Conservation (phyloP, 2,113 vertebrate genomes). For the Pipra filicauda region DNA sequence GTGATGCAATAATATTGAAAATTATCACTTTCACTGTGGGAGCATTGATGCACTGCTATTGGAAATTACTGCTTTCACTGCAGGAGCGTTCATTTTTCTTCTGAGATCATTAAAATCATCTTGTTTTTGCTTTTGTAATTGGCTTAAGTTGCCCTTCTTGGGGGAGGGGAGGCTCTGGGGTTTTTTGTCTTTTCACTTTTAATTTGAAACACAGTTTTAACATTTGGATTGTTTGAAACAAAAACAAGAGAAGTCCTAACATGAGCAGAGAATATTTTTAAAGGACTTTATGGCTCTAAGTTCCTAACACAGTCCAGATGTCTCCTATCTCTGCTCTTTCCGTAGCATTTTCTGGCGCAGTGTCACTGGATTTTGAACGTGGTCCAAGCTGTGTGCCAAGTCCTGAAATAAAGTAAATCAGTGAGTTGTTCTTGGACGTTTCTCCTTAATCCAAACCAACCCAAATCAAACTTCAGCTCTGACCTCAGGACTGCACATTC, state of each 20-base stretch:
- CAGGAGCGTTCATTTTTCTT: not conserved
- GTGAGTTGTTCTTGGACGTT: slow-evolving; percentile 78
- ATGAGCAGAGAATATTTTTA: slow-evolving; percentile 65
- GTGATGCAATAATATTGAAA: not conserved
- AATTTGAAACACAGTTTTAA: slow-evolving; percentile 43
- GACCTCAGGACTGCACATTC: slow-evolving; percentile 75
- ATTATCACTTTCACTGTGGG: not conserved
- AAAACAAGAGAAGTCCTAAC: slow-evolving; percentile 56
- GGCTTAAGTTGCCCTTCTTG: not conserved
- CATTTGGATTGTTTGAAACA: slow-evolving; percentile 51
- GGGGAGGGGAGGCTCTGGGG: not conserved
- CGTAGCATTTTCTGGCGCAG: slow-evolving; percentile 69
- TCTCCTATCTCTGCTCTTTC: slow-evolving; percentile 67
- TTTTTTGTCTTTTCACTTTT: not conserved
- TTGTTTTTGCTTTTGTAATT: slow-evolving; percentile 5
- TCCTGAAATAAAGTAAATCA: slow-evolving; percentile 81
- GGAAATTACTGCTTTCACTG: not conserved
- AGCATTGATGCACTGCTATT: not conserved
- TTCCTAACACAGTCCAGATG: slow-evolving; percentile 79
- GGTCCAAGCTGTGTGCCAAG: slow-evolving; percentile 72
- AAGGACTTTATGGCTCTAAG: slow-evolving; percentile 69
- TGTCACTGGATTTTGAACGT: slow-evolving; percentile 70
- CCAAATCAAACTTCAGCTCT: slow-evolving; percentile 72
- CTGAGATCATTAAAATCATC: not conserved
- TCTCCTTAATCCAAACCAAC: slow-evolving; percentile 71